phyloP scores from a whole-genome alignment of 2,113 vertebrate genomes.

The Rattus norvegicus region DNA sequence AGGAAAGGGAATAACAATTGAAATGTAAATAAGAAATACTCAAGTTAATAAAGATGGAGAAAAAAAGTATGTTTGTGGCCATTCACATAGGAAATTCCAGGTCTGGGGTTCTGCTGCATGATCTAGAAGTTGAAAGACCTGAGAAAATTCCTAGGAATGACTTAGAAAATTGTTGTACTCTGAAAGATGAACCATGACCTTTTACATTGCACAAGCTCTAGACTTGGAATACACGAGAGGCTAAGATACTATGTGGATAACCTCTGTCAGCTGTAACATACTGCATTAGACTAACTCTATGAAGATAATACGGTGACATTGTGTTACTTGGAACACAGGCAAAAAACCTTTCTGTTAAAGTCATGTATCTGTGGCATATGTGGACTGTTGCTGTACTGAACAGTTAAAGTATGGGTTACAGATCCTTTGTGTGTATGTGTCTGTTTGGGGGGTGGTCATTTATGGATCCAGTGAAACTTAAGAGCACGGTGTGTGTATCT shows the following conservation, averaged over 20 bases:
- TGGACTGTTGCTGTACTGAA: background rate
- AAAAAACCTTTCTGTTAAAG: constrained; percentile 23
- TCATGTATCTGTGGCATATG: background rate
- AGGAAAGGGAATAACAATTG: too few species aligned
- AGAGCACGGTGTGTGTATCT: background rate
- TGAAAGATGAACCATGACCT: background rate
- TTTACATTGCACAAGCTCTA: background rate
- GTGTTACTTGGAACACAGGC: background rate
- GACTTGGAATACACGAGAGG: background rate
- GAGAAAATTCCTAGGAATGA: background rate
- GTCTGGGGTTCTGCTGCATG: background rate
- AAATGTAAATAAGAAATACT: too few species aligned
- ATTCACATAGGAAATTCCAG: background rate
- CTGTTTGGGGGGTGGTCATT: background rate
- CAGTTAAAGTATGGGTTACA: background rate
- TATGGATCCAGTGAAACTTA: background rate
- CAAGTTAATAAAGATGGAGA: too few species aligned
- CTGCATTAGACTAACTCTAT: background rate
- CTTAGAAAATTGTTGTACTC: background rate
- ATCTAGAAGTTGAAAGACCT: background rate
- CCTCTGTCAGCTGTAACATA: background rate
- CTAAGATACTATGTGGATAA: background rate
- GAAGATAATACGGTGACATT: background rate
- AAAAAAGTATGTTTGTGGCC: background rate
- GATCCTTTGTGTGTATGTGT: background rate